A percentile compares a stretch with the other conserved stretches of the same genome.
Evolutionary conservation across 2,113 vertebrate genomes (phyloP).

Genomic region (Zingel zingel): DNA sequence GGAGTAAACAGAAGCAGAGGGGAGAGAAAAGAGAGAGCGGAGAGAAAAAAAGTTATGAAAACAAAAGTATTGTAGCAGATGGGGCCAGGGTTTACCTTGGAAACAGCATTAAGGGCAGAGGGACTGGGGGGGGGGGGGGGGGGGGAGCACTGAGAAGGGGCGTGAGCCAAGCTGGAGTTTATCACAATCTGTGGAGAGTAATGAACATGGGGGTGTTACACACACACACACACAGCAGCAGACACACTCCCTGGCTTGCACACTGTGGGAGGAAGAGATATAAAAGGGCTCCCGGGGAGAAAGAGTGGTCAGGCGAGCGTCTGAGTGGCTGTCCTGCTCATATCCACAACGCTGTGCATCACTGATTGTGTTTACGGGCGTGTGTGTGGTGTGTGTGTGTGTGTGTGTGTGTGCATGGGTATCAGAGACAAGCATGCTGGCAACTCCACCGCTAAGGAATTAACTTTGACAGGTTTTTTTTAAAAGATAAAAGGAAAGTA

Average conservation of each 20-base stretch:
- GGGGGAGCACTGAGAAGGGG: conserved; percentile 21
- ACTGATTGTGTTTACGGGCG: conserved; percentile 22
- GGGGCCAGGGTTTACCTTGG: conserved; percentile 78
- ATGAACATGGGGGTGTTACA: conserved; percentile 43
- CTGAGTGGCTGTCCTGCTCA: conserved; percentile 28
- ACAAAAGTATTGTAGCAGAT: conserved; percentile 82
- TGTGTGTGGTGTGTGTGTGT: neutral
- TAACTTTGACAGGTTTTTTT: conserved; percentile 1
- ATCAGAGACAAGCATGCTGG: neutral
- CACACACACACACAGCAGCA: conserved; percentile 33
- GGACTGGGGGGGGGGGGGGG: conserved; percentile 7
- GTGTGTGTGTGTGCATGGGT: conserved; percentile 3
- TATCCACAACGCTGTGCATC: conserved; percentile 15
- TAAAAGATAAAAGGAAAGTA: conserved; percentile 12
- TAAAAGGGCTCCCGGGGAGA: conserved; percentile 78
- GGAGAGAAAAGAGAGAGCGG: conserved; percentile 16
- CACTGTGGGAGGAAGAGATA: conserved; percentile 69
- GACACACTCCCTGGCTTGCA: conserved; percentile 44
- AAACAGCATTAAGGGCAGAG: conserved; percentile 71
- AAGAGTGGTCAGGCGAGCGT: conserved; percentile 58
- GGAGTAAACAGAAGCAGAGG: conserved; percentile 59
- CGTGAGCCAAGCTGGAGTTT: conserved; percentile 67
- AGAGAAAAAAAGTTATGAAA: conserved; percentile 76
- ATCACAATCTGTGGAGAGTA: conserved; percentile 67
- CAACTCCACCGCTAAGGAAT: conserved; percentile 36